Evolutionary conservation across 2,797 vertebrate genomes (phyloP).

Genomic region (Ceyx erithaca): DNA sequence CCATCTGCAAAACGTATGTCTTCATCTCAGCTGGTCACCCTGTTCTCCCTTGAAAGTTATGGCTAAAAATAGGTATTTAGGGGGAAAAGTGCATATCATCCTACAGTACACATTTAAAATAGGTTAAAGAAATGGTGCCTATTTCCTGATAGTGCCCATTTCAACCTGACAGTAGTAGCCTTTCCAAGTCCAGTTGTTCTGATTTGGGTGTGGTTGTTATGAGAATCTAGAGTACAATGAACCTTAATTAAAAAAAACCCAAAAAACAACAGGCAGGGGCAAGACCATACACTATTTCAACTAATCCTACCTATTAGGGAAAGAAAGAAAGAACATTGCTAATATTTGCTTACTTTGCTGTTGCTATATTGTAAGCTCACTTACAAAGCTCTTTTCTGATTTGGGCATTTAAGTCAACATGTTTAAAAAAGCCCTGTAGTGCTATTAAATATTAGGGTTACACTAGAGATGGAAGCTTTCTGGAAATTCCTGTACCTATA

Average conservation of each 20-base stretch:
- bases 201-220: neutral
- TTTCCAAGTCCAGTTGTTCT: neutral
- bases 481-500: neutral
- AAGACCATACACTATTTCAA: neutral
- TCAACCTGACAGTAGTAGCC: neutral
- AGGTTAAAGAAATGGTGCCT: neutral
- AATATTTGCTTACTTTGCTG: neutral
- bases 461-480: neutral
- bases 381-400: neutral
- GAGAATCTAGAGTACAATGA: neutral
- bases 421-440: neutral
- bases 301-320: neutral
- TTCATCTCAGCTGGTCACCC: neutral
- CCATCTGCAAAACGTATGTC: neutral
- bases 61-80: neutral
- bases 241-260: neutral
- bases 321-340: neutral
- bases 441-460: neutral
- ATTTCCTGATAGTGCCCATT: neutral
- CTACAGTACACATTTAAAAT: neutral
- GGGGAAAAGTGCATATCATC: neutral
- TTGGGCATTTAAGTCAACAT: neutral
- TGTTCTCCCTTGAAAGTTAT: neutral
- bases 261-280: neutral
- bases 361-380: neutral